Evolutionary conservation across 2,113 vertebrate species (phyloP).

Genomic region (Herpailurus yagouaroundi): DNA sequence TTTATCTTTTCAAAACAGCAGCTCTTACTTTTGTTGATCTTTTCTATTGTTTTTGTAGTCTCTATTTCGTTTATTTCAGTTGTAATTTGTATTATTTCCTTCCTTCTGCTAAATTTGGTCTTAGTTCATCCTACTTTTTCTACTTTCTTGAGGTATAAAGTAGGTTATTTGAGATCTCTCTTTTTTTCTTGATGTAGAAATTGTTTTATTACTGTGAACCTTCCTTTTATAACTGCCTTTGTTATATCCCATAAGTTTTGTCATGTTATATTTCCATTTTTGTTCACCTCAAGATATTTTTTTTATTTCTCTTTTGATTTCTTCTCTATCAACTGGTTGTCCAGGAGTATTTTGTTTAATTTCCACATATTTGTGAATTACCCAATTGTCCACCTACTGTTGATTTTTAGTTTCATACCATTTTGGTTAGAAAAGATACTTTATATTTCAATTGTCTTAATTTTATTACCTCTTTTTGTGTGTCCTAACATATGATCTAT

Average conservation of each 20-base stretch:
- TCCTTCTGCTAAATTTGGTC: background rate
- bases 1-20: background rate
- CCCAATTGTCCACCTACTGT: background rate
- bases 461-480: background rate
- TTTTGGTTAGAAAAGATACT: background rate
- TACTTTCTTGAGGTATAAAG: background rate
- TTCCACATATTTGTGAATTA: background rate
- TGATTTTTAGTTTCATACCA: background rate
- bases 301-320: background rate
- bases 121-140: background rate
- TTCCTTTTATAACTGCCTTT: background rate
- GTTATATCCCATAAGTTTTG: background rate
- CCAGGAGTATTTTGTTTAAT: background rate
- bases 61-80: background rate
- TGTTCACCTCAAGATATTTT: background rate
- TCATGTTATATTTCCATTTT: background rate
- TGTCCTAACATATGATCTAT: background rate
- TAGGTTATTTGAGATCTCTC: background rate
- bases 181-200: background rate
- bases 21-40: background rate
- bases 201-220: background rate
- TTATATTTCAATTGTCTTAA: background rate
- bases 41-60: background rate
- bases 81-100: background rate
- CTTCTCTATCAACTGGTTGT: background rate